Evolutionary conservation across 92 coral and sea anemone genomes (phyloP).

Genomic region (Micromussa lordhowensis): DNA sequence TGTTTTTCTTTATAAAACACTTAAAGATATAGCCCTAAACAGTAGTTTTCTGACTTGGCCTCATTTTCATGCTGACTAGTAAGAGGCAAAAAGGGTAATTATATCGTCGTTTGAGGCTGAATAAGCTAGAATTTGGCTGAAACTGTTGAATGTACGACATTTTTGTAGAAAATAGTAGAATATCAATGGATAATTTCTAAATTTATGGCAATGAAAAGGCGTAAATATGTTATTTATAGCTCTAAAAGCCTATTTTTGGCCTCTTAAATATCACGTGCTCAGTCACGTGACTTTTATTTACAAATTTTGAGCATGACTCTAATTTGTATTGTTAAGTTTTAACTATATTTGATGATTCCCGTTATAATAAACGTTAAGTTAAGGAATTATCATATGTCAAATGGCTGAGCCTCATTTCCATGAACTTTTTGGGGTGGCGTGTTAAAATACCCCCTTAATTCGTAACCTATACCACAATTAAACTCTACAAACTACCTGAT

Average conservation of each 20-base stretch:
- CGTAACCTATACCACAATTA: slow-evolving; percentile 48
- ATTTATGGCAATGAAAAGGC: slow-evolving; percentile 24
- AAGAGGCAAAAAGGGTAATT: slow-evolving; percentile 14
- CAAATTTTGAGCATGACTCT: slow-evolving; percentile 26
- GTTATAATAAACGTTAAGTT: slow-evolving; percentile 44
- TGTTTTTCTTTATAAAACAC: slow-evolving; percentile 29
- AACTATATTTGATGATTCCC: slow-evolving; percentile 41
- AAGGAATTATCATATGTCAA: slow-evolving; percentile 48
- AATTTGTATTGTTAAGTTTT: slow-evolving; percentile 37
- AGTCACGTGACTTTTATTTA: slow-evolving; percentile 52
- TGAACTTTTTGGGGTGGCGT: slow-evolving; percentile 45
- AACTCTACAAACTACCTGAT: slow-evolving; percentile 63
- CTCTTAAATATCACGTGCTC: slow-evolving; percentile 33
- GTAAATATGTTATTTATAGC: slow-evolving; percentile 26
- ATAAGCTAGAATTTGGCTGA: slow-evolving; percentile 50
- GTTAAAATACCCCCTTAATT: slow-evolving; percentile 44
- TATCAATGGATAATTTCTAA: slow-evolving; percentile 31
- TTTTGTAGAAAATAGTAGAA: slow-evolving; percentile 40
- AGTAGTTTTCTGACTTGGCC: slow-evolving; percentile 40
- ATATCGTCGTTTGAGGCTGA: slow-evolving; percentile 18
- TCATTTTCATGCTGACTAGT: slow-evolving; percentile 32
- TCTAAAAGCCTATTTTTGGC: slow-evolving; percentile 33
- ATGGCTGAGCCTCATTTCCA: slow-evolving; percentile 45
- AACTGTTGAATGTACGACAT: slow-evolving; percentile 45
- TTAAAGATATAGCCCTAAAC: slow-evolving; percentile 16